phyloP scores from a whole-genome alignment of 2,888 invertebrate genomes.

The Drosophila cognata region DNA sequence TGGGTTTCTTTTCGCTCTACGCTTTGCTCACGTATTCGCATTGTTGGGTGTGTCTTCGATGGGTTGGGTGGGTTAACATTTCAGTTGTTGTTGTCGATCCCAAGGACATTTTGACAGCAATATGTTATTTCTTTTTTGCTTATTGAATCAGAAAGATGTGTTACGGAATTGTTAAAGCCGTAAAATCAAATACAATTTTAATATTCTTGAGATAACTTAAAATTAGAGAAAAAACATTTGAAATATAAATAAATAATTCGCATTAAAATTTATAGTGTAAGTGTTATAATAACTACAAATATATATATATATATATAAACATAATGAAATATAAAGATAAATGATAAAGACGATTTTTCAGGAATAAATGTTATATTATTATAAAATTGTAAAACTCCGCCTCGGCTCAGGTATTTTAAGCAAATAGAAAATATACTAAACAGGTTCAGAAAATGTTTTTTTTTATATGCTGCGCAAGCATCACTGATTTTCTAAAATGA shows the following conservation, averaged over 20 bases:
- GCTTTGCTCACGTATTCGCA: slow-evolving; percentile 64
- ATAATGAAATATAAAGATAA: too few relatives aligned
- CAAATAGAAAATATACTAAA: too few relatives aligned
- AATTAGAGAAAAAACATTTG: not conserved
- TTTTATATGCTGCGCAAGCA: too few relatives aligned
- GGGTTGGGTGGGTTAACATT: slow-evolving; percentile 32
- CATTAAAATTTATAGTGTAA: not conserved
- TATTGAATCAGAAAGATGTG: slow-evolving; percentile 13
- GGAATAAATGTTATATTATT: too few relatives aligned
- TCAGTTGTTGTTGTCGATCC: slow-evolving; percentile 14
- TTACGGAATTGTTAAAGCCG: slow-evolving; percentile 5
- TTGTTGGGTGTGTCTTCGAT: slow-evolving; percentile 60
- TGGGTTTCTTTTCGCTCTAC: slow-evolving; percentile 36
- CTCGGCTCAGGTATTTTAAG: too few relatives aligned
- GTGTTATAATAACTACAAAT: too few relatives aligned
- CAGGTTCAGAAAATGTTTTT: too few relatives aligned
- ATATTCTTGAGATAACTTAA: not conserved
- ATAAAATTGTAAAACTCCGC: too few relatives aligned
- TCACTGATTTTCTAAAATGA: too few relatives aligned
- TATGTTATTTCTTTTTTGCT: slow-evolving; percentile 14
- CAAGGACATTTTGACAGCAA: slow-evolving; percentile 61
- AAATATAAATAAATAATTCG: not conserved
- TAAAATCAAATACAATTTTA: not conserved
- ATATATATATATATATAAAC: not conserved
- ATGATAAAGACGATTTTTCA: too few relatives aligned